Evolutionary conservation across 2,888 invertebrate genomes (phyloP), one percentile per base, ranked within the genome.

Genomic region (Mesochorus sp.): DNA sequence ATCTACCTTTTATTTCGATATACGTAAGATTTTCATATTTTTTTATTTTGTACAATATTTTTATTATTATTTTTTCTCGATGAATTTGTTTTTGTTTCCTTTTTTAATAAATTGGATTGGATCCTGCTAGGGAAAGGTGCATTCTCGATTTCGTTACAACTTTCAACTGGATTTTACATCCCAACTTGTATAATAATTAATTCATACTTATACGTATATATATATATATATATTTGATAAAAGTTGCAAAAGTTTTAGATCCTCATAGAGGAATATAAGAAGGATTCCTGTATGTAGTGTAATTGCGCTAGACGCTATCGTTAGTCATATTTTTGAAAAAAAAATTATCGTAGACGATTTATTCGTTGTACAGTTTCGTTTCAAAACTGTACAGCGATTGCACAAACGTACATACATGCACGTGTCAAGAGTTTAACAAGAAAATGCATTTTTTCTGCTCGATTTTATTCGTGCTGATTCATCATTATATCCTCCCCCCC

Each of bases 281-380:
- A 10, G 47, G 17, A 47, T 24, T 5, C 12, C 3, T n/a, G 28
- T 44, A n/a, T n/a, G n/a, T n/a, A n/a, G n/a, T n/a, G n/a, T n/a
- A n/a, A n/a, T n/a, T n/a, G n/a, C n/a, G n/a, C n/a, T 4, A 5
- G 26, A 5, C 4, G 24, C n/a, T 42, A 42, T 28, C 17, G 14
- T 39, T 51, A 51, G 37, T 37, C 24, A 21, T 37, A 6, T 34
- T 19, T 19, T 8, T 34, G 1, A 24, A 14, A 12, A 12, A 4
- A 34, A 19, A 34, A 66, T 64, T 26, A 5, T 37, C 39, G 21
- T 51, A 66, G 66, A 66, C 28, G 1, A 26, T 39, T 66, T 39
- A 19, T 53, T 51, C n/a, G 51, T 10, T n/a, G 67, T 8, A 5
- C 4, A 19, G 12, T 31, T 55, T 67, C 28, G 6, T 3, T 55